A percentile compares a stretch with the other conserved stretches of the same genome.
Conservation (phyloP, 2,113 vertebrate species). For the Aspidoscelis tigris region DNA sequence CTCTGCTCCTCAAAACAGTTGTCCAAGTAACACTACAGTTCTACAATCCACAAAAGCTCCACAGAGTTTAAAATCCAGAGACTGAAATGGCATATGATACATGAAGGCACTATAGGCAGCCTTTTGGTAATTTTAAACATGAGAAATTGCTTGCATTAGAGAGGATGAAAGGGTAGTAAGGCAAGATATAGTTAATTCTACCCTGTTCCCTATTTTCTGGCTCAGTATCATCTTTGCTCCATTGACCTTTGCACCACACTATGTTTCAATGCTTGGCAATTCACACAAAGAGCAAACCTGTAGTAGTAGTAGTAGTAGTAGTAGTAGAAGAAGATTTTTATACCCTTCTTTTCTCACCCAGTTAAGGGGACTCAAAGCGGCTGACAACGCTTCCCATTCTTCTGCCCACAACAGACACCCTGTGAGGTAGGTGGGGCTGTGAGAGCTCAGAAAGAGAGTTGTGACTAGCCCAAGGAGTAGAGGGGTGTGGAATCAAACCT, state of each 20-base stretch:
- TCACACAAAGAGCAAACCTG: not conserved
- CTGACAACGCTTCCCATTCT: too few relatives aligned
- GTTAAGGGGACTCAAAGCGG: too few relatives aligned
- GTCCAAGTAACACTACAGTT: not conserved
- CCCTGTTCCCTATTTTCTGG: not conserved
- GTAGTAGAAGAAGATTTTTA: too few relatives aligned
- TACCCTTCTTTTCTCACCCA: too few relatives aligned
- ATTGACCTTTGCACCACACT: not conserved
- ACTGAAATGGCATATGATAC: not conserved
- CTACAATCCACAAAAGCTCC: not conserved
- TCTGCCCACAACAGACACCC: too few relatives aligned
- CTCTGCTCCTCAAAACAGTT: not conserved
- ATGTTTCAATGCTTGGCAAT: too few relatives aligned
- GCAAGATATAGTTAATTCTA: not conserved
- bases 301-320: too few relatives aligned
- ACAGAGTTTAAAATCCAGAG: not conserved
- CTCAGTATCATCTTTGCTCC: not conserved
- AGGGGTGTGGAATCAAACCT: too few relatives aligned
- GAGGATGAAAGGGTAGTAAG: not conserved
- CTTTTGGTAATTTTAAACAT: not conserved
- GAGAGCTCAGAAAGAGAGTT: too few relatives aligned
- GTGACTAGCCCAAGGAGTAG: too few relatives aligned
- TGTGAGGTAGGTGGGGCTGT: too few relatives aligned
- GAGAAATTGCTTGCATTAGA: not conserved
- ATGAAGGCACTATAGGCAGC: not conserved